Conservation (phyloP, 2,113 vertebrate genomes). For the Haliaeetus leucogaster region DNA sequence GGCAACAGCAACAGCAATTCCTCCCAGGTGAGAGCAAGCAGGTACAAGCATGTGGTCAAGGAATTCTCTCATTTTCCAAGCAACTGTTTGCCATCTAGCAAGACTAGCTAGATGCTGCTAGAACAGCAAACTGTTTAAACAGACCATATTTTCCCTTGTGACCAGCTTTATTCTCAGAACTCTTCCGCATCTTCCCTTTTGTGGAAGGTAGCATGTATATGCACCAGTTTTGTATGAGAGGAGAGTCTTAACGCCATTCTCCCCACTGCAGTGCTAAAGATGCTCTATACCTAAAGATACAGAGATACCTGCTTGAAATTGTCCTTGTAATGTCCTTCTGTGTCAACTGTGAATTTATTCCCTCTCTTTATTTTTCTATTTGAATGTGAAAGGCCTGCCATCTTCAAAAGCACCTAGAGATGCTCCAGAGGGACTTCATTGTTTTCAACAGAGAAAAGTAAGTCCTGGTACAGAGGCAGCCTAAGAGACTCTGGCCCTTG, state of each 20-base stretch:
- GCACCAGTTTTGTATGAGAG: background rate
- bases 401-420: conserved; percentile 89
- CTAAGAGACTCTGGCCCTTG: background rate
- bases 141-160: background rate
- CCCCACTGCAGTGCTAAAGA: background rate
- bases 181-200: background rate
- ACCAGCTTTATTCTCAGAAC: background rate
- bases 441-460: conserved; percentile 99
- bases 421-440: conserved; percentile 92
- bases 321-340: background rate
- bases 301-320: background rate
- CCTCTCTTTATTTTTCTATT: background rate
- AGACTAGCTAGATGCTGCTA: no score
- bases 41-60: no score
- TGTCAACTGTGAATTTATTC: background rate
- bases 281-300: background rate
- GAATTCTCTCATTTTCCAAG: background rate
- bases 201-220: background rate
- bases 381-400: conserved; percentile 76
- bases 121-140: background rate
- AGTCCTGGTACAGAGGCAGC: conserved; percentile 31
- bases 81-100: background rate
- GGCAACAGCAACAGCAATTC: conserved; percentile 79
- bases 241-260: background rate
- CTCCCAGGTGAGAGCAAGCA: conserved; percentile 77